Evolutionary conservation across 2,888 invertebrate species (phyloP).

Genomic region (Arge pagana): DNA sequence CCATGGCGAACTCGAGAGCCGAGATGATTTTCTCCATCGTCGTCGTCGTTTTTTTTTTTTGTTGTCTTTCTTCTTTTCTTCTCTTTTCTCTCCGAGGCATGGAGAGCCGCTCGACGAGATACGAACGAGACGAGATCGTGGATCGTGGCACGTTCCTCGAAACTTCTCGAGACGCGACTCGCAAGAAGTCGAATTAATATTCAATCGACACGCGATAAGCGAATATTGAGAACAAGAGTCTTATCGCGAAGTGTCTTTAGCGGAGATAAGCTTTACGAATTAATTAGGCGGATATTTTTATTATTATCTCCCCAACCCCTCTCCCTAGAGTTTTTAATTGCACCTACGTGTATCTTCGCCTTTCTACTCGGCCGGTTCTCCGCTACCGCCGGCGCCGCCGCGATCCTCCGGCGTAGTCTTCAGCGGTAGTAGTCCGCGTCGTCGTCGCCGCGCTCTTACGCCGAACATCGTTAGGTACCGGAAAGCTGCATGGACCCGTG

Average conservation of each 20-base stretch:
- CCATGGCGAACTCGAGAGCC: no score
- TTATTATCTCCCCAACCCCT: slow-evolving; percentile 14
- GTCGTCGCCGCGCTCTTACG: slow-evolving; percentile 31
- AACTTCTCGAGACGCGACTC: no score
- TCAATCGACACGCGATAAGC: slow-evolving; percentile 42
- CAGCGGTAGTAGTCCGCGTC: no score
- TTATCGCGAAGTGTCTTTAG: slow-evolving; percentile 41
- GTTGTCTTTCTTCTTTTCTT: not conserved
- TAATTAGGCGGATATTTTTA: slow-evolving; percentile 44
- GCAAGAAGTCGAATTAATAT: slow-evolving; percentile 37
- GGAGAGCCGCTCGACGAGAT: no score
- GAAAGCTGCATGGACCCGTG: slow-evolving; percentile 19
- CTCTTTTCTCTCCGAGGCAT: no score
- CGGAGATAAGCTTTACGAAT: slow-evolving; percentile 46
- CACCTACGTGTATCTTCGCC: slow-evolving; percentile 33
- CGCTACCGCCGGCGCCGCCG: not conserved
- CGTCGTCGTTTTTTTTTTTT: no score
- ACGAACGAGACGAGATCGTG: no score
- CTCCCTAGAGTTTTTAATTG: slow-evolving; percentile 21
- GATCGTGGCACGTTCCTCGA: no score
- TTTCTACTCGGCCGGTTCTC: not conserved
- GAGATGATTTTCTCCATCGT: no score
- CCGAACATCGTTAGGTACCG: slow-evolving; percentile 24
- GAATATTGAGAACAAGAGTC: slow-evolving; percentile 40
- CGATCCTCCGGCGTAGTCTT: no score